Conservation (phyloP, 2,113 vertebrate genomes). For the Otolemur garnettii region DNA sequence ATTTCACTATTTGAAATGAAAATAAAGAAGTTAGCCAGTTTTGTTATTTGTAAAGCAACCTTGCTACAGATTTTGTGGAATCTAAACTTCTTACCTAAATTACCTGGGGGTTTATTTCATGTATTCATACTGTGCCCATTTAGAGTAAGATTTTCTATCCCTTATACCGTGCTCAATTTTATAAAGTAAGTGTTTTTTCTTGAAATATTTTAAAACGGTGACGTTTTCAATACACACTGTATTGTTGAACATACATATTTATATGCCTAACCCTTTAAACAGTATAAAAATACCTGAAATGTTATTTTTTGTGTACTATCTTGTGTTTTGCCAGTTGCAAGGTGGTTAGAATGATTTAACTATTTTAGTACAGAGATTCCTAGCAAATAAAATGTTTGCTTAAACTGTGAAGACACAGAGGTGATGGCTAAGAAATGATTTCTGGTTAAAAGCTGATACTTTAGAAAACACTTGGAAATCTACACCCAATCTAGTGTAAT, state of each 20-base stretch:
- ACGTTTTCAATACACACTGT: neutral
- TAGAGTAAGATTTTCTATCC: neutral
- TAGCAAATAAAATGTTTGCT: conserved; percentile 36
- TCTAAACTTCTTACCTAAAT: neutral
- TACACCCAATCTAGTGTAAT: neutral
- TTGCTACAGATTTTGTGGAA: neutral
- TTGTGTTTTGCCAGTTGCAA: neutral
- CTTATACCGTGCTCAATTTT: neutral
- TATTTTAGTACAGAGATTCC: conserved; percentile 2
- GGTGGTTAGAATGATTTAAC: conserved; percentile 10
- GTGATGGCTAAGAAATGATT: neutral
- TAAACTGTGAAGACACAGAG: neutral
- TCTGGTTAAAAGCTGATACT: neutral
- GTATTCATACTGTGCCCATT: neutral
- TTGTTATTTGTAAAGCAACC: neutral
- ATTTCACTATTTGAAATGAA: conserved; percentile 1
- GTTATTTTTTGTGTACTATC: conserved; percentile 9
- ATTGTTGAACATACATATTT: conserved; percentile 1
- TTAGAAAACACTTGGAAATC: neutral
- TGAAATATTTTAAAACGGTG: conserved; percentile 35
- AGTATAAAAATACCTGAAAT: neutral
- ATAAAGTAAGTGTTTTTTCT: neutral
- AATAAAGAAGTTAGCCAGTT: neutral
- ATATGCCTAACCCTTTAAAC: neutral
- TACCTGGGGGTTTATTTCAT: neutral